Conservation (phyloP, 1,140 invertebrate genomes). For the Lithobius niger region DNA sequence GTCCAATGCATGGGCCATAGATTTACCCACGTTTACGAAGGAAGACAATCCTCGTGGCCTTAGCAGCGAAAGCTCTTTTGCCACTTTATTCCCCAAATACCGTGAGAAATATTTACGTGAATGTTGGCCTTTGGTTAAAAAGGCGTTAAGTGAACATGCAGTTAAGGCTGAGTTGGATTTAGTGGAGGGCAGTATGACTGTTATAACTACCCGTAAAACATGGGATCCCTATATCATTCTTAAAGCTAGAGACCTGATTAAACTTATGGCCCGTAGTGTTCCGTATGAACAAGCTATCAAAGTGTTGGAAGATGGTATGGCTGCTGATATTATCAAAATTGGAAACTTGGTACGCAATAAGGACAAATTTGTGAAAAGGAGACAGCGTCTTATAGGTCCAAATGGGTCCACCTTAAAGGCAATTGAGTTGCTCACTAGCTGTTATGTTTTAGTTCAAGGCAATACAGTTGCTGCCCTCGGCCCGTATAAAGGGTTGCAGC, state of each 20-base stretch:
- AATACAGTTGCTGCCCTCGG: conserved; percentile 95
- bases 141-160: conserved; percentile 46
- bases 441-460: conserved; percentile 94
- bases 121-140: conserved; percentile 90
- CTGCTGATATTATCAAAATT: conserved; percentile 96
- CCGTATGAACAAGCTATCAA: conserved; percentile 75
- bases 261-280: conserved; percentile 86
- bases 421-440: conserved; percentile 93
- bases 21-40: conserved; percentile 76
- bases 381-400: conserved; percentile 89
- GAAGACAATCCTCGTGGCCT: conserved; percentile 82
- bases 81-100: conserved; percentile 76
- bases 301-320: conserved; percentile 67
- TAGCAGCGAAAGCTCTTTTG: conserved; percentile 61
- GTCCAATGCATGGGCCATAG: conserved; percentile 67
- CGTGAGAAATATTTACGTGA: conserved; percentile 91
- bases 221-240: conserved; percentile 98
- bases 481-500: conserved; percentile 83
- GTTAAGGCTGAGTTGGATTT: conserved; percentile 87
- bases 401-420: conserved; percentile 95
- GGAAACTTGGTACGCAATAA: conserved; percentile 76
- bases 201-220: conserved; percentile 89
- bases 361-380: conserved; percentile 89
- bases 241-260: conserved; percentile 93
- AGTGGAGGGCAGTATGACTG: conserved; percentile 89